Evolutionary conservation across 2,797 vertebrate genomes (phyloP), one percentile per base, ranked within the genome.

Genomic region (Poeciliopsis turneri): DNA sequence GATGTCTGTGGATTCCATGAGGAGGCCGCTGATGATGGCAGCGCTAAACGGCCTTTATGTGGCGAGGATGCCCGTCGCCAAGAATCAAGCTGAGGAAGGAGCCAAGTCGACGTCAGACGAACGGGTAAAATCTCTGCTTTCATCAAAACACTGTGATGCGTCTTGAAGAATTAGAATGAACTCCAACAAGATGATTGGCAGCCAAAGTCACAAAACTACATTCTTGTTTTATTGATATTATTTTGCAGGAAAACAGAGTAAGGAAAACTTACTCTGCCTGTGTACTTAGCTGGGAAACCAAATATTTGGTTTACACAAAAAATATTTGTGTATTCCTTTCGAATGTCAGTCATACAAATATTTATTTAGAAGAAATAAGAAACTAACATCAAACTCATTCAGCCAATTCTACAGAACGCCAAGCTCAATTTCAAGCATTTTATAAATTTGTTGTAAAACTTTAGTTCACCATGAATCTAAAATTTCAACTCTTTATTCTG

Each of bases 1-100:
- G 96, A 97, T 97, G 97, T 97, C 97, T 23, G 97, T 97, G 94
- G 98, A 99, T 95, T 97, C 96, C 25, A 95, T 98, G 95, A 99
- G 98, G 96, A 96, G 98, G 83, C 98, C 98, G 45, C 94, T 99
- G 94, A 98, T 97, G 97, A 96, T 98, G 97, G 97, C 97, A 25
- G 96, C 97, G 0, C 90, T 98, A 87, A 99, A 99, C 30, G 98
- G 98, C 51, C 97, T 98, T 79, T 97, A 97, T 0, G 97, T 97
- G 83, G 95, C 96, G 80, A 96, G 97, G 28, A 95, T 97, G 96
- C 95, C 97, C 0, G 96, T 97, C 86, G 95, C 96, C 0, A 97
- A 97, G 92, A 96, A 95, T 84, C 93, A 95, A n/a, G 94, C 92
- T 5, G 96, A 97, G 74, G 96, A 96, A 9, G 83, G 94, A 1